Percentiles rank a stretch among this genome's conserved stretches.
These are phyloP conservation scores for Pipistrellus kuhlii DNA, from an alignment of 2,797 vertebrate genomes.

Conservation along the genomic window DNA sequence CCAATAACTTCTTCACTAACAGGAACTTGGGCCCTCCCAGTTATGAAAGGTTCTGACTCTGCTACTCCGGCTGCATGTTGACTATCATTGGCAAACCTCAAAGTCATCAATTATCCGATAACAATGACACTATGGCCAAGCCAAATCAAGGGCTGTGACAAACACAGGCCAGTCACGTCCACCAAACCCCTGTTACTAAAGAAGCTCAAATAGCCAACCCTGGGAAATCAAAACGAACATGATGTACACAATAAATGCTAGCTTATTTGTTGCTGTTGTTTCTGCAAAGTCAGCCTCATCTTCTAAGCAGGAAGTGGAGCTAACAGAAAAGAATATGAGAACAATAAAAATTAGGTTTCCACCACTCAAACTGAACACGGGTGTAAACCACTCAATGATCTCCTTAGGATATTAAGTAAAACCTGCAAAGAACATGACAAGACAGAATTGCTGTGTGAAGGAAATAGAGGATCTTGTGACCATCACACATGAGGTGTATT, in stretches of 20 bases:
- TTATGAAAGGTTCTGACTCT: not conserved
- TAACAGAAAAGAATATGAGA: not conserved
- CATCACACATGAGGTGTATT: too few species aligned
- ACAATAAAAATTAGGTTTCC: not conserved
- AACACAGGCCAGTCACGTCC: not conserved
- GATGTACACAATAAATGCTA: not conserved
- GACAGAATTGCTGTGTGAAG: not conserved
- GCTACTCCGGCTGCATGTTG: not conserved
- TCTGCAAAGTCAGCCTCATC: not conserved
- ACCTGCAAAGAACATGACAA: not conserved
- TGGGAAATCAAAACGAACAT: conserved; percentile 12
- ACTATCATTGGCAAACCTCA: not conserved
- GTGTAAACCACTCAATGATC: not conserved
- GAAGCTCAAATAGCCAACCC: conserved; percentile 2
- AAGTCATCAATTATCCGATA: not conserved
- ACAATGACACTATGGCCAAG: not conserved
- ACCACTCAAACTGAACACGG: not conserved
- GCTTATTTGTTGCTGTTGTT: not conserved
- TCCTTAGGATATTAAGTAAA: not conserved
- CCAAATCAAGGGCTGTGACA: not conserved
- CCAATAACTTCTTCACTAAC: too few species aligned
- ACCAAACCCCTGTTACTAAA: not conserved
- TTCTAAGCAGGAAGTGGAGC: conserved; percentile 32
- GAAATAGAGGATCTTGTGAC: too few species aligned
- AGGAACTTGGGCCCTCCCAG: not conserved